Percentiles rank a stretch among this genome's conserved stretches.
These are phyloP conservation scores for Agrilus biguttatus DNA, from an alignment of 2,888 invertebrate species.

Conservation along the genomic window DNA sequence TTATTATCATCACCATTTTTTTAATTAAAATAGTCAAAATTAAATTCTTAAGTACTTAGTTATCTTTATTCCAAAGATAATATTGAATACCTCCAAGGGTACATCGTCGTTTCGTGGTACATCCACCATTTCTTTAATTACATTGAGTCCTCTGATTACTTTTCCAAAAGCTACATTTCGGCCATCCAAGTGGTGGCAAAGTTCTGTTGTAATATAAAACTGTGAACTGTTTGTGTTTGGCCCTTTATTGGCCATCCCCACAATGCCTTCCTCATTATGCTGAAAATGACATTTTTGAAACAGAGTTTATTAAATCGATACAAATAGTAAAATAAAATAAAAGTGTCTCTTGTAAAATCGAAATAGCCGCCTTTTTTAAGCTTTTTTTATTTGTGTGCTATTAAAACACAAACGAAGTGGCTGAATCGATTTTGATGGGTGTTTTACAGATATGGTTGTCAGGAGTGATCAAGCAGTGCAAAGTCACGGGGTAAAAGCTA, in stretches of 20 bases:
- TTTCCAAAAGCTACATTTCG: conserved; percentile 72
- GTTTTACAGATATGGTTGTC: no score
- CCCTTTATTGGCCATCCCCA: conserved; percentile 73
- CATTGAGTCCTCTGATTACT: conserved; percentile 60
- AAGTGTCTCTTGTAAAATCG: no score
- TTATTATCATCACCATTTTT: no score
- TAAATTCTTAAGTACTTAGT: no score
- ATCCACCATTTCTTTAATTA: conserved; percentile 56
- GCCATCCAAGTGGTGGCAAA: conserved; percentile 63
- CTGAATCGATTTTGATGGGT: no score
- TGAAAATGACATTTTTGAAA: conserved; percentile 11
- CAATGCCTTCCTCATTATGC: conserved; percentile 48
- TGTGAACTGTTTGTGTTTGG: conserved; percentile 86
- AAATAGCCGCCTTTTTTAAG: no score
- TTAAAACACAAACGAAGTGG: no score
- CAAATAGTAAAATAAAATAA: no score
- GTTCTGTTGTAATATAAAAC: conserved; percentile 75
- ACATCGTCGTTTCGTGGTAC: conserved; percentile 40
- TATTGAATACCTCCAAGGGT: conserved; percentile 42
- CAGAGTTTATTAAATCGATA: conserved; percentile 5
- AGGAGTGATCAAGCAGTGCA: no score
- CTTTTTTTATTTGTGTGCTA: no score
- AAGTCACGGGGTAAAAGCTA: no score
- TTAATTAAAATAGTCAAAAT: no score
- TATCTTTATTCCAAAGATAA: neutral